Conservation (phyloP, 1,140 invertebrate genomes). For the Bilobella aurantiaca region DNA sequence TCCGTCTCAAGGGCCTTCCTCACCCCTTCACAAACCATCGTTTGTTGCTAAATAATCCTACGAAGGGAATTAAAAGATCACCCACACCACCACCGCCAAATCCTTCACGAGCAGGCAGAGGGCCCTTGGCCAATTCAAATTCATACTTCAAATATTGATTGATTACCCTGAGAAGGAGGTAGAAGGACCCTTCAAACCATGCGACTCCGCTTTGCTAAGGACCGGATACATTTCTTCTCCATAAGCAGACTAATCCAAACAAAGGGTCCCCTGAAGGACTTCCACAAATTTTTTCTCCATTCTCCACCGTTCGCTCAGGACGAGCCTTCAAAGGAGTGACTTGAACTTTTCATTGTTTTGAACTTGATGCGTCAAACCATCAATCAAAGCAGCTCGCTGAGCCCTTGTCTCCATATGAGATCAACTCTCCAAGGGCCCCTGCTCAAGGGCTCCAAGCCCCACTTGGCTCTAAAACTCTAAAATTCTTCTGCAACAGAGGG, state of each 20-base stretch:
- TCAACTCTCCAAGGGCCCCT: neutral
- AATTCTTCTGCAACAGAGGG: no score
- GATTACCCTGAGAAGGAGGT: constrained; percentile 22
- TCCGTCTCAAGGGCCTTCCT: no score
- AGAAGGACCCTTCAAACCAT: no score
- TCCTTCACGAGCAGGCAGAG: neutral
- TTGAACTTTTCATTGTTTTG: constrained; percentile 28
- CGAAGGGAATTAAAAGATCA: constrained; percentile 32
- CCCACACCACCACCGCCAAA: constrained; percentile 13
- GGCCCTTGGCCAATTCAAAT: no score
- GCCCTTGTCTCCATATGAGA: neutral
- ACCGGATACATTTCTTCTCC: no score
- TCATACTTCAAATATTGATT: constrained; percentile 33
- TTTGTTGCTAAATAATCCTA: constrained; percentile 30
- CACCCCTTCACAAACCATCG: constrained; percentile 9
- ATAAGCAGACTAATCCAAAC: no score
- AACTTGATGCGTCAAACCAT: constrained; percentile 10
- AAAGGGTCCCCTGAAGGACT: no score
- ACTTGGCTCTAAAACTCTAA: no score
- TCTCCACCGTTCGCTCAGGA: no score
- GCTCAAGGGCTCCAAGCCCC: neutral
- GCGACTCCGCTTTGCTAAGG: no score
- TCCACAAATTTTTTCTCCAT: no score
- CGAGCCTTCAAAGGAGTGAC: constrained; percentile 16
- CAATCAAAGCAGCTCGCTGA: constrained; percentile 9